phyloP scores from a whole-genome alignment of 2,888 invertebrate genomes.

The Acronicta psi region DNA sequence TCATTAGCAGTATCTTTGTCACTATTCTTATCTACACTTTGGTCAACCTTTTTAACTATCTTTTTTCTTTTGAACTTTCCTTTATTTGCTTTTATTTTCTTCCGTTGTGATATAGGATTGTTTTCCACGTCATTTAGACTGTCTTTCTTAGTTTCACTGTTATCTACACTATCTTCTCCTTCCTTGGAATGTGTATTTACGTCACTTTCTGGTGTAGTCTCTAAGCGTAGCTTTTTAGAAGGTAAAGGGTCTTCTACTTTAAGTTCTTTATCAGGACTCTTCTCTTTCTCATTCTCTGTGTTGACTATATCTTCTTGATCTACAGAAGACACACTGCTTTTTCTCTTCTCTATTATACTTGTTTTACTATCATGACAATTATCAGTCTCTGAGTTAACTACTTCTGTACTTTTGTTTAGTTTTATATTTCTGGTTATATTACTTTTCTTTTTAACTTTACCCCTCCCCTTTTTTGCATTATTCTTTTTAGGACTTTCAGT shows the following conservation, averaged over 20 bases:
- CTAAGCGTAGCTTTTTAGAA: slow-evolving; percentile 81
- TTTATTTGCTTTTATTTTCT: slow-evolving; percentile 82
- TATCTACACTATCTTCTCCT: slow-evolving; percentile 68
- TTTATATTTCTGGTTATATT: slow-evolving; percentile 68
- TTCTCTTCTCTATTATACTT: slow-evolving; percentile 81
- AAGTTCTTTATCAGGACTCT: slow-evolving; percentile 71
- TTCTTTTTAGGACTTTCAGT: slow-evolving; percentile 74
- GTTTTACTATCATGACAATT: slow-evolving; percentile 80
- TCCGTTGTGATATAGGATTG: slow-evolving; percentile 71
- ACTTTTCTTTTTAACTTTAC: slow-evolving; percentile 79
- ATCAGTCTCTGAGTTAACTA: slow-evolving; percentile 75
- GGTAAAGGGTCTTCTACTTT: slow-evolving; percentile 79
- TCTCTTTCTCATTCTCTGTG: slow-evolving; percentile 72
- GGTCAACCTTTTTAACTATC: slow-evolving; percentile 52
- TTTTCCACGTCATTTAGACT: slow-evolving; percentile 61
- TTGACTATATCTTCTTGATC: slow-evolving; percentile 73
- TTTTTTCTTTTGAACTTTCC: slow-evolving; percentile 83
- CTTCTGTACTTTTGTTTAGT: slow-evolving; percentile 70
- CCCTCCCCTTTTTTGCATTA: slow-evolving; percentile 75
- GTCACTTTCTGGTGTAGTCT: slow-evolving; percentile 78
- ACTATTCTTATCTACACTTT: slow-evolving; percentile 61
- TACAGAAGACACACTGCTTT: slow-evolving; percentile 83
- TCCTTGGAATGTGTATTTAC: slow-evolving; percentile 81
- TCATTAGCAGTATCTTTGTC: slow-evolving; percentile 64
- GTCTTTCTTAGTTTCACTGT: slow-evolving; percentile 65